Conservation (phyloP, 2,797 vertebrate genomes). For the Lacerta viridis region DNA sequence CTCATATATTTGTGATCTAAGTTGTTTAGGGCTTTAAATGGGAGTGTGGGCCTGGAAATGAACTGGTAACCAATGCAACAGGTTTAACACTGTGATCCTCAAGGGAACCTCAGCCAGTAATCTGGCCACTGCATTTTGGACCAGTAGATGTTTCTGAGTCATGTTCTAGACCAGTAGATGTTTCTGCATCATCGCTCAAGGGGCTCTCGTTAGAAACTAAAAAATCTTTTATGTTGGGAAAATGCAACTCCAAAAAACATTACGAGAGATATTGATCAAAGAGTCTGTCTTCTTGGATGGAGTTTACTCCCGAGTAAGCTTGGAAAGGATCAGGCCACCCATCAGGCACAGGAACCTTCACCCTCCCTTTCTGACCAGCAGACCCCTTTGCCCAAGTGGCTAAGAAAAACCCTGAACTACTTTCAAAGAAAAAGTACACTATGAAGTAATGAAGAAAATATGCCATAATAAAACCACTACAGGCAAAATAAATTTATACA, state of each 20-base stretch:
- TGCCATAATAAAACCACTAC: slow-evolving; percentile 78
- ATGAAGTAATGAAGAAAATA: slow-evolving; percentile 78
- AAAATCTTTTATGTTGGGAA: too few relatives aligned
- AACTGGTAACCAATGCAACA: too few relatives aligned
- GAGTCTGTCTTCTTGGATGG: background rate
- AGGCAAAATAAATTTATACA: slow-evolving; percentile 85
- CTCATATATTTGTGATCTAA: too few relatives aligned
- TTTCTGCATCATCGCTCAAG: too few relatives aligned
- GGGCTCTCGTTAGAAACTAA: too few relatives aligned
- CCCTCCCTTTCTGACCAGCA: slow-evolving; percentile 62
- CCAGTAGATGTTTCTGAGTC: too few relatives aligned
- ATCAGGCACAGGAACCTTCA: slow-evolving; percentile 43
- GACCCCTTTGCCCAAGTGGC: slow-evolving; percentile 46
- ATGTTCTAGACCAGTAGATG: too few relatives aligned
- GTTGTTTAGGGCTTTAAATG: too few relatives aligned
- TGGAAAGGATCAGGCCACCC: background rate
- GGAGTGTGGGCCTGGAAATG: too few relatives aligned
- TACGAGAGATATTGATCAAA: background rate
- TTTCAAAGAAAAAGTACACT: slow-evolving; percentile 69
- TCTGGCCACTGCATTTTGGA: too few relatives aligned
- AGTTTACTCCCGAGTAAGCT: background rate
- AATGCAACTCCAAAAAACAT: background rate
- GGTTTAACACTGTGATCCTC: too few relatives aligned
- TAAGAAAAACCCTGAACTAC: slow-evolving; percentile 59
- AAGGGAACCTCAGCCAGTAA: too few relatives aligned